Conservation (phyloP, 2,888 invertebrate genomes). For the Leptinotarsa rubiginosa region DNA sequence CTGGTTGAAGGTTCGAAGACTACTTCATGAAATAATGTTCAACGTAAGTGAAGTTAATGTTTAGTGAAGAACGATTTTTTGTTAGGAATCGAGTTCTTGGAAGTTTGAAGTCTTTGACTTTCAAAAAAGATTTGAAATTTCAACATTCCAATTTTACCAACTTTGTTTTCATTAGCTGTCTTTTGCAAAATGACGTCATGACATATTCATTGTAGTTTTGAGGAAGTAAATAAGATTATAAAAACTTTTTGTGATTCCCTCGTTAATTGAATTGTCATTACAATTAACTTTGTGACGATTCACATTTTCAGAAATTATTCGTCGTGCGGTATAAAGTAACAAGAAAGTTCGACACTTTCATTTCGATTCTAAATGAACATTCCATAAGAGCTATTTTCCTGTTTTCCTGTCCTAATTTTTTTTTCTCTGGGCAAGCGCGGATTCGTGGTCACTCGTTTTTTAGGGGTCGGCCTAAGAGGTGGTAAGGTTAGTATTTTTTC, state of each 20-base stretch:
- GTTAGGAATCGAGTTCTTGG: too few species aligned
- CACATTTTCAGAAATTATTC: not conserved
- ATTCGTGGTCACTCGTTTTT: constrained; percentile 34
- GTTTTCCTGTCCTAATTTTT: not conserved
- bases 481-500: constrained; percentile 41
- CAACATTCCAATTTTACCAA: too few species aligned
- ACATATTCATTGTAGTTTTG: not conserved
- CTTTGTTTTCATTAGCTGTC: too few species aligned
- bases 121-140: too few species aligned
- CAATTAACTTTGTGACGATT: constrained; percentile 1
- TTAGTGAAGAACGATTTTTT: too few species aligned
- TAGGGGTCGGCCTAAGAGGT: constrained; percentile 44
- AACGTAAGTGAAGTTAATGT: too few species aligned
- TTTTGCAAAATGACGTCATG: too few species aligned
- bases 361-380: not conserved
- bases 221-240: too few species aligned
- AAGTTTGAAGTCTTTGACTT: too few species aligned
- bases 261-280: not conserved
- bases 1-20: too few species aligned
- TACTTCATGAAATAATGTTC: too few species aligned
- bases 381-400: constrained; percentile 18
- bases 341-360: not conserved
- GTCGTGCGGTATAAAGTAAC: not conserved
- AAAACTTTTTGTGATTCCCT: not conserved
- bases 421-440: constrained; percentile 32